A percentile compares a stretch with the other conserved stretches of the same genome.
Conservation (phyloP, 2,888 invertebrate species). For the Eupithecia tripunctaria region DNA sequence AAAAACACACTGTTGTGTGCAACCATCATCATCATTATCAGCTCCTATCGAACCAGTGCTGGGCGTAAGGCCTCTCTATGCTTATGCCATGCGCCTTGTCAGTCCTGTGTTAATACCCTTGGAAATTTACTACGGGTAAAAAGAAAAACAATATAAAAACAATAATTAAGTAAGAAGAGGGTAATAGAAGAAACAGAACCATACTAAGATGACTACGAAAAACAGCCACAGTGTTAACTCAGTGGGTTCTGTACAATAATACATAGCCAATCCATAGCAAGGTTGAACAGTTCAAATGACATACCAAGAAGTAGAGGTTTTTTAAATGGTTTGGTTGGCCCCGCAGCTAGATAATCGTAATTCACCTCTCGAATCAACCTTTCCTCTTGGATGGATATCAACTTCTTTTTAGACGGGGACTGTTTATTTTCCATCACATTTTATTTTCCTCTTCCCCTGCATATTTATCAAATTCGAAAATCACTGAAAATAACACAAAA, state of each 20-base stretch:
- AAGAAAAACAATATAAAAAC: background rate
- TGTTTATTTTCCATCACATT: conserved; percentile 82
- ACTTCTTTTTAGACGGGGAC: conserved; percentile 72
- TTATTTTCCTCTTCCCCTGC: conserved; percentile 74
- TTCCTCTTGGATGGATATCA: conserved; percentile 72
- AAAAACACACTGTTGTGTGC: background rate
- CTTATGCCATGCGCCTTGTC: background rate
- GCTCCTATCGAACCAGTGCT: background rate
- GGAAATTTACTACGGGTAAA: background rate
- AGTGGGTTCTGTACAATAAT: background rate
- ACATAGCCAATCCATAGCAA: conserved; percentile 7
- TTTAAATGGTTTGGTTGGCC: conserved; percentile 53
- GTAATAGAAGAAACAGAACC: background rate
- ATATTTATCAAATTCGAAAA: conserved; percentile 66
- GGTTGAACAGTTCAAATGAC: background rate
- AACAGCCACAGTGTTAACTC: background rate
- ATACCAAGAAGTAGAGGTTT: conserved; percentile 64
- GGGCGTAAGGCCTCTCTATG: background rate
- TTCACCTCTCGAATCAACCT: conserved; percentile 68
- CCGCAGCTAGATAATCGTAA: conserved; percentile 60
- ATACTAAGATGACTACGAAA: background rate
- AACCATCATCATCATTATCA: background rate
- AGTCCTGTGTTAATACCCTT: background rate
- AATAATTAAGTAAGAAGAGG: background rate
- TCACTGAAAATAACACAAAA: conserved; percentile 55